Evolutionary conservation across 1,140 invertebrate genomes (phyloP).

Genomic region (Lasioglossum baleicum): DNA sequence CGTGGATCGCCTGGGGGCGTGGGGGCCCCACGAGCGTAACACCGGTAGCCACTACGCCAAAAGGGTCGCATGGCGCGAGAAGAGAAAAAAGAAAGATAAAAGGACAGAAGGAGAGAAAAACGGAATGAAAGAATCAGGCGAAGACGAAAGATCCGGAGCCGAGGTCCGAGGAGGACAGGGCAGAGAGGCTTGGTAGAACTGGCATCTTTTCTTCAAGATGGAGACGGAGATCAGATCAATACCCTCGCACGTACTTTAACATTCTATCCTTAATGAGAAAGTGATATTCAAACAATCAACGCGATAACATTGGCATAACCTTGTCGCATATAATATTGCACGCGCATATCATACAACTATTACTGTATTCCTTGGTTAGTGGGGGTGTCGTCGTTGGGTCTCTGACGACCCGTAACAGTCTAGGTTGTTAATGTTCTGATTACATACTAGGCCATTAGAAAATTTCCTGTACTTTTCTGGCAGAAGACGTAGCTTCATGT

Average conservation of each 20-base stretch:
- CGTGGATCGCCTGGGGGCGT: slow-evolving; percentile 58
- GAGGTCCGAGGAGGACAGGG: slow-evolving; percentile 37
- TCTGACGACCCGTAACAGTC: too few species aligned
- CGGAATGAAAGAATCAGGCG: slow-evolving; percentile 30
- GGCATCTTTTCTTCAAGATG: slow-evolving; percentile 71
- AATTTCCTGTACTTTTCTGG: too few species aligned
- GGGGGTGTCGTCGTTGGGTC: too few species aligned
- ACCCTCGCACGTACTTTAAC: slow-evolving; percentile 23
- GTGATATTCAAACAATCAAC: too few species aligned
- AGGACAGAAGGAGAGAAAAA: slow-evolving; percentile 22
- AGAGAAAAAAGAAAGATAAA: slow-evolving; percentile 44
- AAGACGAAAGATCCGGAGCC: slow-evolving; percentile 46
- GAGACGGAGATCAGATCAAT: slow-evolving; percentile 27
- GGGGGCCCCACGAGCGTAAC: slow-evolving; percentile 77
- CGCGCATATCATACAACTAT: too few species aligned
- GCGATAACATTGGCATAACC: too few species aligned
- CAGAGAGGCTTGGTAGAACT: slow-evolving; percentile 44
- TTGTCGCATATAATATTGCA: too few species aligned
- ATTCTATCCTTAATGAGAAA: background rate
- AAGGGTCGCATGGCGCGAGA: slow-evolving; percentile 61
- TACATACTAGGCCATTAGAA: too few species aligned
- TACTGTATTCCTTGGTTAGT: too few species aligned
- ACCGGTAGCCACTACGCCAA: slow-evolving; percentile 78
- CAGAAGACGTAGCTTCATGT: too few species aligned
- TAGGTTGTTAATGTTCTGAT: too few species aligned